Base-by-base conservation (phyloP, 2,113 vertebrate genomes). In the Neodontobutis hainanensis region DNA sequence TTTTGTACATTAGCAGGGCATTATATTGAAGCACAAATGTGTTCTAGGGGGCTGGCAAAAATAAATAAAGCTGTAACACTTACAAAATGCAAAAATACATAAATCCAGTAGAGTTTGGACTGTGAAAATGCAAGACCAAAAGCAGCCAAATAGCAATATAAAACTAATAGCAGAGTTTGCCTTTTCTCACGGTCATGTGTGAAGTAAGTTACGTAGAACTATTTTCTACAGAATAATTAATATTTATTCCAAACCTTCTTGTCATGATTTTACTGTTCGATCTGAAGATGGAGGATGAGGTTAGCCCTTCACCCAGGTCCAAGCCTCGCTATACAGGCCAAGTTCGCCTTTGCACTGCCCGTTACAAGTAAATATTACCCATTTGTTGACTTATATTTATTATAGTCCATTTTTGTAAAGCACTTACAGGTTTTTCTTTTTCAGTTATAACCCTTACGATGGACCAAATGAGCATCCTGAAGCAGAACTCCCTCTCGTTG, bases 401-500 rank as follows among this genome's bases (percentile, higher is more conserved):
- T 36, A 55, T n/a, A 1, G 35, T 3, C 38, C 12, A 12, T 46
- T 14, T 12, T 36, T 8, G 38, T 40, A 8, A 40, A 40, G 8
- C 8, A 36, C n/a, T 38, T 36, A 55, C 14, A 36, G 8, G 11
- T 32, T 52, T 38, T 36, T 36, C 12, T 43, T 8, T 19, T 48
- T 3, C 62, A 99, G 97, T 77, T 99, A 99, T 76, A 99, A 99
- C 88, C 97, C 97, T 11, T 99, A 96, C 0, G 96, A 99, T 84
- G 97, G 97, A 84, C 97, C 97, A 55, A 99, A 99, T 59, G 96
- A 99, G 81, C 96, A 99, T 76, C 97, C 97, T 0, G 97, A 99
- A 63, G 97, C 97, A 0, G 97, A 99, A 80, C 96, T 99, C 71
- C 97, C 97, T 35, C 97, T 99, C 77, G 94, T 96, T 57, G 95